These are phyloP conservation scores for Antheraea pernyi DNA, from an alignment of 1,140 invertebrate genomes.

Conservation along the genomic window DNA sequence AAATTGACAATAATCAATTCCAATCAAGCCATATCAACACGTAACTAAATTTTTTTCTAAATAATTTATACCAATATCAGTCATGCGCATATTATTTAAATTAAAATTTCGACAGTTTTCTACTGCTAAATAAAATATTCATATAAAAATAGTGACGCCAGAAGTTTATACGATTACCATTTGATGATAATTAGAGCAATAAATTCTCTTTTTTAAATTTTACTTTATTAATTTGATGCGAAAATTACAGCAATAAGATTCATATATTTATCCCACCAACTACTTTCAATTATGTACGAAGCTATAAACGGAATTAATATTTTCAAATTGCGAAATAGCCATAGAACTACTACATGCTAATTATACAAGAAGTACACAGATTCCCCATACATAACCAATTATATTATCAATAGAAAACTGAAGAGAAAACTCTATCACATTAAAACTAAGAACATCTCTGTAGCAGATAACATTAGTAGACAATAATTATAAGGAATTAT, in stretches of 20 bases:
- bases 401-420: background rate
- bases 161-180: background rate
- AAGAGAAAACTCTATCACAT: background rate
- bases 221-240: background rate
- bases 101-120: background rate
- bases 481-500: conserved; percentile 37
- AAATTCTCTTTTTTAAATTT: background rate
- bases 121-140: background rate
- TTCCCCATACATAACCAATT: background rate
- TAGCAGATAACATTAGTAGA: background rate
- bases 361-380: no score
- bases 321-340: no score
- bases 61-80: conserved; percentile 10
- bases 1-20: conserved; percentile 20
- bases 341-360: no score
- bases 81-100: background rate
- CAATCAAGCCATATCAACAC: conserved; percentile 13
- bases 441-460: background rate
- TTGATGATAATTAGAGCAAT: background rate
- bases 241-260: no score
- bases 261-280: no score
- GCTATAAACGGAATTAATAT: no score
- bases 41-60: conserved; percentile 10
- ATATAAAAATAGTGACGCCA: background rate
- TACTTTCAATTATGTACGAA: no score